Evolutionary conservation across 2,888 invertebrate genomes (phyloP).

Genomic region (Epicampocera succincta): DNA sequence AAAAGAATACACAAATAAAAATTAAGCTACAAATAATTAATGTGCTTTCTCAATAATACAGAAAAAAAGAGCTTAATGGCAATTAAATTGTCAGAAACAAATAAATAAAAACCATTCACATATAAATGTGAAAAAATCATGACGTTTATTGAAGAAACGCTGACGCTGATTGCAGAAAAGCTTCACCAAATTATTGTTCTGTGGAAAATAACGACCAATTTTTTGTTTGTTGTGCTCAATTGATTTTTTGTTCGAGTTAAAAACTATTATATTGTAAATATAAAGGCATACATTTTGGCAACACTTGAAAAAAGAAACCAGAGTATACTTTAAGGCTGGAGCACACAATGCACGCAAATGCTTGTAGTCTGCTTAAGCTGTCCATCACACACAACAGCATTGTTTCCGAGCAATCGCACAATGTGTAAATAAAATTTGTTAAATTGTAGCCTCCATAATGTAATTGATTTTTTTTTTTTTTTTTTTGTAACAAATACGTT

Average conservation of each 20-base stretch:
- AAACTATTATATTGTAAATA: background rate
- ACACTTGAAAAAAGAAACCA: background rate
- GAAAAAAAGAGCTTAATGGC: conserved; percentile 28
- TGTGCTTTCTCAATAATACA: conserved; percentile 8
- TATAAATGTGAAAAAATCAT: conserved; percentile 16
- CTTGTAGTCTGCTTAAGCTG: too few species aligned
- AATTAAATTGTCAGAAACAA: conserved; percentile 21
- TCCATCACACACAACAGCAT: too few species aligned
- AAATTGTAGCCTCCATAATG: too few species aligned
- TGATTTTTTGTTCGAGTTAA: background rate
- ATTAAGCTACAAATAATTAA: conserved; percentile 37
- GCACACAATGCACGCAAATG: too few species aligned
- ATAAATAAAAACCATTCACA: conserved; percentile 1
- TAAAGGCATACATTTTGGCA: conserved; percentile 2
- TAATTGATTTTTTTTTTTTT: too few species aligned
- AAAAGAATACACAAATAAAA: conserved; percentile 14
- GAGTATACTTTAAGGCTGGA: background rate
- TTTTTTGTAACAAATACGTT: too few species aligned
- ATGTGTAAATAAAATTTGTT: too few species aligned
- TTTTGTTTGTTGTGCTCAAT: background rate
- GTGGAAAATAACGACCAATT: background rate
- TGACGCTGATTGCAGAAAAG: background rate
- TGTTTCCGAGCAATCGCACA: too few species aligned
- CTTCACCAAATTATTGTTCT: background rate
- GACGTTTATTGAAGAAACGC: conserved; percentile 1